phyloP scores from a whole-genome alignment of 2,888 invertebrate species.

The Ypsolopha scabrella region DNA sequence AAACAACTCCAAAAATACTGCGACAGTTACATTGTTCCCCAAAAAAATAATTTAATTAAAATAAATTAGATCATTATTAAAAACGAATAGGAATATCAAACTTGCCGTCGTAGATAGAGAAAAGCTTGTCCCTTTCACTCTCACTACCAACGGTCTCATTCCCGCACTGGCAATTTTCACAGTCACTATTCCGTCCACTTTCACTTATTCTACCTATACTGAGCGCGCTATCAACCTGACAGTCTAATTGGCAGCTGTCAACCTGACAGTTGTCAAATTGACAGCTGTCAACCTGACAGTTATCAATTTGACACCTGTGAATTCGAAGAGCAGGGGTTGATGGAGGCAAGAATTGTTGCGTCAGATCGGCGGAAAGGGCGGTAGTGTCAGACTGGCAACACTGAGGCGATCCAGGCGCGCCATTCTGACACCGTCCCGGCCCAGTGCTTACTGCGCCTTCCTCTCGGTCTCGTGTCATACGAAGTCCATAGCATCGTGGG shows the following conservation, averaged over 20 bases:
- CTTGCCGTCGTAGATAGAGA: conserved; percentile 27
- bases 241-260: conserved; percentile 11
- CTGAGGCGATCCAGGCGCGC: background rate
- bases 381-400: too few relatives aligned
- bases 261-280: conserved; percentile 6
- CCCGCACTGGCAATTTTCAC: conserved; percentile 19
- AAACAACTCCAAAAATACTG: conserved; percentile 7
- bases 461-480: conserved; percentile 75
- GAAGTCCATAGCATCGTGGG: conserved; percentile 73
- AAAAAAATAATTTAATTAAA: conserved; percentile 10
- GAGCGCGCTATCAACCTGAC: background rate
- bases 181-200: conserved; percentile 2
- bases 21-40: conserved; percentile 4
- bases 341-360: background rate
- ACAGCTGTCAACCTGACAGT: conserved; percentile 1
- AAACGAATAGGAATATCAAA: conserved; percentile 35
- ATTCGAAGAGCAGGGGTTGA: background rate
- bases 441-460: conserved; percentile 48
- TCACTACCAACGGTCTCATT: conserved; percentile 14
- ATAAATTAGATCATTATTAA: conserved; percentile 10
- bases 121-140: background rate
- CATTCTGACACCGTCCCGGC: background rate
- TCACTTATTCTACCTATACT: background rate
- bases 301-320: background rate
- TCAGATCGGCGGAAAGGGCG: background rate